Conservation (phyloP, 2,888 invertebrate species). For the Hypselothyrea guttata region DNA sequence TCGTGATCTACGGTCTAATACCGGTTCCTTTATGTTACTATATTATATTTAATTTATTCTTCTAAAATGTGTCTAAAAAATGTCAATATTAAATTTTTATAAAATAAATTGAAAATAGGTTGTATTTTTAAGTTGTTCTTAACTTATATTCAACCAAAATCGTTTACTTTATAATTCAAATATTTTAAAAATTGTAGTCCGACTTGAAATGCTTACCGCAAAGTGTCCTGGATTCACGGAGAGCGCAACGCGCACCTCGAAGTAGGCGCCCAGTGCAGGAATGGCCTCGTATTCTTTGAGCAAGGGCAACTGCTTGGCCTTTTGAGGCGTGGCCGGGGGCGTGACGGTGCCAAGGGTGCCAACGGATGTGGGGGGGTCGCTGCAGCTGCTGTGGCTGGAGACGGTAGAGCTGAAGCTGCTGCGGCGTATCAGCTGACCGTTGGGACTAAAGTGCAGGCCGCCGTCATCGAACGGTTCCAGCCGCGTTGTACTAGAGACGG, state of each 20-base stretch:
- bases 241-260: conserved; percentile 88
- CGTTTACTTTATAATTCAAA: no score
- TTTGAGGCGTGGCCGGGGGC: conserved; percentile 48
- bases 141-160: no score
- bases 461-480: conserved; percentile 58
- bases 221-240: conserved; percentile 87
- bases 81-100: no score
- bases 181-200: no score
- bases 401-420: conserved; percentile 59
- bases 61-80: no score
- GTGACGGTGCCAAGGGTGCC: conserved; percentile 33
- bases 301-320: conserved; percentile 12
- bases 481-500: conserved; percentile 40
- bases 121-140: no score
- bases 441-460: conserved; percentile 51
- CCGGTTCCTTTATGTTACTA: no score
- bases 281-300: conserved; percentile 72
- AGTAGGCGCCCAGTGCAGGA: conserved; percentile 83
- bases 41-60: no score
- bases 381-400: conserved; percentile 58
- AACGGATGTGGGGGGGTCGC: conserved; percentile 52
- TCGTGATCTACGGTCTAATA: no score
- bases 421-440: conserved; percentile 50
- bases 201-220: no score
- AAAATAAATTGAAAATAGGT: no score